Base-by-base conservation (phyloP, 2,888 invertebrate genomes). In the Noctua janthe region DNA sequence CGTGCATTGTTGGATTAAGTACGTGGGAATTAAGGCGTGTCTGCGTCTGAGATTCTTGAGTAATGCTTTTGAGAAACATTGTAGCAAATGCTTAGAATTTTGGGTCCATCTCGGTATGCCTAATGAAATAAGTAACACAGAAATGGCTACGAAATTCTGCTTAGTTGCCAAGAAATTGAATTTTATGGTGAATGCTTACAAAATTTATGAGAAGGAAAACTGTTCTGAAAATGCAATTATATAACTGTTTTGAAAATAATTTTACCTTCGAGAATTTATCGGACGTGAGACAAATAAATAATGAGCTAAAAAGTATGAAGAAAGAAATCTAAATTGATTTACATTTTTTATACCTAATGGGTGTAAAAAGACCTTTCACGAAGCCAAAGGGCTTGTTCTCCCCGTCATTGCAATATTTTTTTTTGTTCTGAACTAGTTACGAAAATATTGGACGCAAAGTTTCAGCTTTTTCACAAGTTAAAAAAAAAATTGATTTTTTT, bases 251-350 rank as follows among this genome's bases (percentile, higher is more conserved):
- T 64, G 7, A 69, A 69, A 72, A 59, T 49, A 51, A 71, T 49
- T n/a, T 71, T 47, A 29, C 66, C 35, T 78, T 69, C 39, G 39
- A 39, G 39, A 51, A 62, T 59, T 84, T 83, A 54, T 66, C 5
- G 51, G 59, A 47, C 59, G 51, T 62, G 83, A 82, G 51, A 54
- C 35, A 64, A 83, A 81, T 70, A 39, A 39, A 70, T 76, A 76
- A 64, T 49, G 23, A 81, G 23, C 1, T 10, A 13, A 66, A 47
- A 54, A 54, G 8, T 20, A 39, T 17, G 49, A 4, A 82, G 23
- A 59, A 35, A 54, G 15, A 72, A 62, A 62, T 35, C 3, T 29
- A 64, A 64, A 17, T 64, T 62, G 8, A 66, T 39, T 20, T 35
- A 39, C 39, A 7, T 10, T 64, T 15, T 49, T n/a, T 59, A n/a